Evolutionary conservation across 2,797 vertebrate species (phyloP).

Genomic region (Hypotaenidia okinawae): DNA sequence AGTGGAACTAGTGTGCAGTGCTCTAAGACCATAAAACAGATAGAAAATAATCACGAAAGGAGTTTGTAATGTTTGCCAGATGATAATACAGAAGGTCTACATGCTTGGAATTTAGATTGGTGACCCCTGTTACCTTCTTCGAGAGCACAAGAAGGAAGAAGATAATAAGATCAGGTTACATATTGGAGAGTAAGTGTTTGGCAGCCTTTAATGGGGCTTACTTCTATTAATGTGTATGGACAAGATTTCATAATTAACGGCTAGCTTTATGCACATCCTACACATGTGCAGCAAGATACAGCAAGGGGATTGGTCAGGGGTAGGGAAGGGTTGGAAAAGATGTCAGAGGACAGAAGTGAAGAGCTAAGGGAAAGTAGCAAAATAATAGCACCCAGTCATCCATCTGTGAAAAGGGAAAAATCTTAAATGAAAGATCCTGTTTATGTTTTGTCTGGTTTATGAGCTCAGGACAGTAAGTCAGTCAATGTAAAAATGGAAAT

Average conservation of each 20-base stretch:
- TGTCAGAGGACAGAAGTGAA: background rate
- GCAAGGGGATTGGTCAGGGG: background rate
- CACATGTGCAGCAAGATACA: background rate
- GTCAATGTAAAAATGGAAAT: background rate
- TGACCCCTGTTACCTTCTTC: constrained; percentile 46
- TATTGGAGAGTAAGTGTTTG: background rate
- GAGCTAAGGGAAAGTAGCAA: background rate
- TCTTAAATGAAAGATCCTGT: background rate
- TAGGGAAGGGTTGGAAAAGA: background rate
- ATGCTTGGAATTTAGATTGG: constrained; percentile 17
- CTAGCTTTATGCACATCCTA: background rate
- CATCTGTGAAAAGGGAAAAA: background rate
- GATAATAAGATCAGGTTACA: constrained; percentile 24
- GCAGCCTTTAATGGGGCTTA: background rate
- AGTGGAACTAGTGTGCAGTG: constrained; percentile 15
- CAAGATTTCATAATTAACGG: background rate
- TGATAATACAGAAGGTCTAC: constrained; percentile 57
- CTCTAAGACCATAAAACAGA: constrained; percentile 53
- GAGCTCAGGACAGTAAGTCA: background rate
- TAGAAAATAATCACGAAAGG: constrained; percentile 53
- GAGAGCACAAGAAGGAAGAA: constrained; percentile 27
- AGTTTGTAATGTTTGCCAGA: constrained; percentile 66
- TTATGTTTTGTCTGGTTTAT: background rate
- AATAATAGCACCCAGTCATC: background rate
- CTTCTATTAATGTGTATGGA: background rate